Base-by-base conservation (phyloP, 2,797 vertebrate species). In the Notolepis coatsorum region DNA sequence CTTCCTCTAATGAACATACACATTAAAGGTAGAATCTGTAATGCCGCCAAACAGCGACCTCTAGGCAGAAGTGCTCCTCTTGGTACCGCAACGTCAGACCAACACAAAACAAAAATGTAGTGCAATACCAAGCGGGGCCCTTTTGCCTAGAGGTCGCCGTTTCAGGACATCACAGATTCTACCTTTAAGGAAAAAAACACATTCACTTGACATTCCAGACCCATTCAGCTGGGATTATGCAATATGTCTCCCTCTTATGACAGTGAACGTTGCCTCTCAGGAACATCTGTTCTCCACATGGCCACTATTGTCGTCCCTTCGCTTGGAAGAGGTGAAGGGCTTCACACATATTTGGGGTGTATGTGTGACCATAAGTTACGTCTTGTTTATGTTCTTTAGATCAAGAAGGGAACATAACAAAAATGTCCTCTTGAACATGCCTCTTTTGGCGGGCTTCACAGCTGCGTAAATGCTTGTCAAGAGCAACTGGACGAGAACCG, bases 301-400 rank as follows among this genome's bases (percentile, higher is more conserved):
- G 70, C 64, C 67, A 51, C 75, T 15, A 38, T 64, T 75, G 75
- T 81, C 55, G 73, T 77, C 60, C 21, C 78, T 71, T 82, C 66
- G 12, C 62, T 27, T n/a, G n/a, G 51, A 79, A 65, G 75, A 83
- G 79, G 70, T 69, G 77, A 61, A 67, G 69, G 65, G 61, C 77
- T 69, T 61, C 75, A 52, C 63, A 61, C 65, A 83, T 50, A 63
- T 58, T 52, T 41, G 2, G 57, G 37, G 50, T 31, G 68, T 52
- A 46, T 21, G 57, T 47, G 47, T 30, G 33, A 61, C 61, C 68
- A 41, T 64, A 56, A 66, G 62, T 50, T 77, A 77, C 54, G 24
- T 45, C 65, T 31, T 87, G 88, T 90, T 90, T 90, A 82, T 90
- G 82, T 91, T 86, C 84, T 89, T 86, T 89, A 86, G 69, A 78